These are phyloP conservation scores for Malacoctenus gilli DNA, from an alignment of 2,797 vertebrate species.

Conservation along the genomic window DNA sequence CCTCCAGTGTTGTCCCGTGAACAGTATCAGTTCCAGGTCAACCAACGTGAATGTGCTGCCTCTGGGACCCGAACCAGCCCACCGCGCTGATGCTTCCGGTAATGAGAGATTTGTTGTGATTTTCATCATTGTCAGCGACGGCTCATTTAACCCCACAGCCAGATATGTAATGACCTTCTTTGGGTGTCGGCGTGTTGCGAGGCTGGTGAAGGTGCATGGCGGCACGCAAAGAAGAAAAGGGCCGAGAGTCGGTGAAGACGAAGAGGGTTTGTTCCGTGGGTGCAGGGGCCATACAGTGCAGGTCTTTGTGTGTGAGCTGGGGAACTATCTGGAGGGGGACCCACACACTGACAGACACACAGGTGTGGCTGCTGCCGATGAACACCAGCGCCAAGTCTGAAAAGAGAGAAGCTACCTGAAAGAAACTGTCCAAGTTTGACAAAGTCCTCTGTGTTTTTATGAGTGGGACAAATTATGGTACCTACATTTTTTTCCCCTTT, in stretches of 20 bases:
- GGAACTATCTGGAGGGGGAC: constrained; percentile 43
- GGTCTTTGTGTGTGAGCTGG: constrained; percentile 55
- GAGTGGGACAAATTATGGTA: too few species aligned
- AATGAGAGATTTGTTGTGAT: constrained; percentile 64
- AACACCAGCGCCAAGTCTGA: constrained; percentile 44
- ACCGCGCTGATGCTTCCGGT: constrained; percentile 50
- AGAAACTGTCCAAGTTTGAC: not conserved
- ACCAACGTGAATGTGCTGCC: constrained; percentile 42
- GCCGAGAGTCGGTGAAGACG: constrained; percentile 46
- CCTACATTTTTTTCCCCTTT: too few species aligned
- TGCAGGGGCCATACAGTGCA: constrained; percentile 49
- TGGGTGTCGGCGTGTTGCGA: constrained; percentile 30
- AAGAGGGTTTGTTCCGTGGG: constrained; percentile 69
- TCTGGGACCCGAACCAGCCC: constrained; percentile 18
- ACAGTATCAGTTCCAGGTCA: constrained; percentile 62
- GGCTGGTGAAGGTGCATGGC: constrained; percentile 7
- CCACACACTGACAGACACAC: constrained; percentile 60
- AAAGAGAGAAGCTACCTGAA: constrained; percentile 49
- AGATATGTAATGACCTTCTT: constrained; percentile 52
- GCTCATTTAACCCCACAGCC: constrained; percentile 38
- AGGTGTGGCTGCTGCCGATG: constrained; percentile 68
- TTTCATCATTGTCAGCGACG: constrained; percentile 56
- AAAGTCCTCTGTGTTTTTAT: too few species aligned
- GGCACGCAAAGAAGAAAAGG: constrained; percentile 30
- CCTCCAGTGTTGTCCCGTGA: constrained; percentile 22